Evolutionary conservation across 1,140 invertebrate genomes (phyloP), one percentile per base, ranked within the genome.

Genomic region (Polypedilum vanderplanki): DNA sequence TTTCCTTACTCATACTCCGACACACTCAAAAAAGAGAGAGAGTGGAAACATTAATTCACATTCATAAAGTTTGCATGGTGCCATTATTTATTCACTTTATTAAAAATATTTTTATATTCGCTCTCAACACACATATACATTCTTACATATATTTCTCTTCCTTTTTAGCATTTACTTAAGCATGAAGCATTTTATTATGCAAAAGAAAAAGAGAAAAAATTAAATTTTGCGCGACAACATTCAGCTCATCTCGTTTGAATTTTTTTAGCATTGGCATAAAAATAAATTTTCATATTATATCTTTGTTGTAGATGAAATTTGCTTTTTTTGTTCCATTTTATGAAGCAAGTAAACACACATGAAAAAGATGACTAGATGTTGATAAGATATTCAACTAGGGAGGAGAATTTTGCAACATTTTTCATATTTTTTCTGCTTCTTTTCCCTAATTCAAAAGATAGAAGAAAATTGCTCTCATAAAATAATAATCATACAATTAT

Each of bases 401-500:
- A 33, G 5, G 5, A 33, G 5, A 46, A 3, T 46, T 46, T 46
- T 46, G 1, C 8, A 57, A 57, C 46, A 57, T 57, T 57, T 57
- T 57, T 57, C 46, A 57, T 57, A 57, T 57, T 57, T 57, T 46
- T 57, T 57, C 9, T 57, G n/a, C n/a, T 3, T n/a, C n/a, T n/a
- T n/a, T 3, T 33, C 24, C 24, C 24, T 33, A 33, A 33, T 33
- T 33, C 24, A 33, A n/a, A n/a, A 70, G 18, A 70, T 10, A 22
- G 10, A 70, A 70, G 65, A 70, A 70, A 70, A 70, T 70, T 70
- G 65, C 18, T 70, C 65, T 70, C 65, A 70, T 70, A 70, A 70
- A 70, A 70, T 70, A 70, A 70, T 70, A 70, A 70, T 70, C 65
- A 70, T 70, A 70, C 65, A 70, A 70, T 70, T 70, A 70, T 70